These are phyloP conservation scores for Columbina picui DNA, from an alignment of 2,113 vertebrate genomes.

Conservation along the genomic window DNA sequence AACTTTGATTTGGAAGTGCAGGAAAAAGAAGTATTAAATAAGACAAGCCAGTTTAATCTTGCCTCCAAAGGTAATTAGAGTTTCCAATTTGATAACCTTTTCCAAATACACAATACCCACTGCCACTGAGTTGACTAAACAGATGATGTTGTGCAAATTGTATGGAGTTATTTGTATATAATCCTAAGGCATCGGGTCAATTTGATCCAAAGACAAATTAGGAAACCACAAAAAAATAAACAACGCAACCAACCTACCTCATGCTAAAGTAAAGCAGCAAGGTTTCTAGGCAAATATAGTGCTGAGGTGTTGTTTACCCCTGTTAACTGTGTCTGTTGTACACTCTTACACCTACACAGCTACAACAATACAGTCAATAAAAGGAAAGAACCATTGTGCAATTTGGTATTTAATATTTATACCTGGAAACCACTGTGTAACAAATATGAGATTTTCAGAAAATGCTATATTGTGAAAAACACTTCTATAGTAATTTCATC, in stretches of 20 bases:
- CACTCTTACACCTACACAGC: background rate
- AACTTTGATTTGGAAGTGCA: background rate
- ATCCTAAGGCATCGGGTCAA: background rate
- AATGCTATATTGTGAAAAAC: background rate
- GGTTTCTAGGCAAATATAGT: background rate
- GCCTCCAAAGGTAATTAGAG: background rate
- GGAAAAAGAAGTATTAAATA: background rate
- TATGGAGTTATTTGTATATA: background rate
- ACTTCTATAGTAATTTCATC: background rate
- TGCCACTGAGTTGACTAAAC: background rate
- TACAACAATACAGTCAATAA: background rate
- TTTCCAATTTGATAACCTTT: background rate
- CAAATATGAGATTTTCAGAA: background rate
- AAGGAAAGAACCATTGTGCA: background rate
- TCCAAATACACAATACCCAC: background rate
- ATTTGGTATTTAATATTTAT: background rate
- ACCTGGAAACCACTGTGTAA: background rate
- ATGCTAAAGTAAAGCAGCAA: background rate
- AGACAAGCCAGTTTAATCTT: slow-evolving; percentile 17
- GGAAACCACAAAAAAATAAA: background rate
- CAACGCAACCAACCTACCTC: background rate
- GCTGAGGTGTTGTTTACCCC: background rate
- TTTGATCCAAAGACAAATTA: background rate
- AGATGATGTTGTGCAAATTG: background rate
- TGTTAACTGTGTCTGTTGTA: background rate